Evolutionary conservation across 2,888 invertebrate species (phyloP), one percentile per base, ranked within the genome.

Genomic region (Drosophila seclusa): DNA sequence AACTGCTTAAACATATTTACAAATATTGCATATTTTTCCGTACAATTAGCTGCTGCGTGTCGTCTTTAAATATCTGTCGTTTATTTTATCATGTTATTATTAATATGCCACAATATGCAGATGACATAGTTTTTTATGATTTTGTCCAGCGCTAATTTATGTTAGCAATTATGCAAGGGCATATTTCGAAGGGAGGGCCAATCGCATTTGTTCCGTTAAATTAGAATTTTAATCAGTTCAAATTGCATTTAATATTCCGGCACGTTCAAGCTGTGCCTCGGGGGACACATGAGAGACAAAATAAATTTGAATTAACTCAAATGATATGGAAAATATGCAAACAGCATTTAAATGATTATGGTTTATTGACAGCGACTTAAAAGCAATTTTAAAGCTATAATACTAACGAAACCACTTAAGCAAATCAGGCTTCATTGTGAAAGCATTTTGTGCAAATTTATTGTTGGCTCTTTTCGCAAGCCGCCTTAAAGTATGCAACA

Each of bases 161-260:
- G 64, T 50, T 36, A 55, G 50, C 66, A 78, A 78, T 73, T 81
- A 72, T 60, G 24, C 29, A 18, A 11, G 21, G n/a, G n/a, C 13
- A 59, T 0, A 13, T 21, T 18, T 16, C 5, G 42, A 54, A 34
- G 13, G 48, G 6, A 32, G 38, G 7, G 58, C 67, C 75, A 75
- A 75, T 73, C 82, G 64, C 60, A 82, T 68, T 76, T 82, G 68
- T 68, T 29, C 65, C 32, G n/a, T 55, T 31, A 57, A 76, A 68
- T 65, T 65, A 71, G 71, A 85, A 83, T 83, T 83, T 83, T 78
- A 85, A 83, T 83, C 76, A 83, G 80, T 72, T 79, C 40, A 65
- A 79, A 81, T 83, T 71, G 73, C 68, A 76, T 81, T 78, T 68
- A 60, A 58, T 50, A 63, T 68, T 54, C 34, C 42, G 34, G 42